Evolutionary conservation across 2,797 vertebrate species (phyloP).

Genomic region (Emys orbicularis): DNA sequence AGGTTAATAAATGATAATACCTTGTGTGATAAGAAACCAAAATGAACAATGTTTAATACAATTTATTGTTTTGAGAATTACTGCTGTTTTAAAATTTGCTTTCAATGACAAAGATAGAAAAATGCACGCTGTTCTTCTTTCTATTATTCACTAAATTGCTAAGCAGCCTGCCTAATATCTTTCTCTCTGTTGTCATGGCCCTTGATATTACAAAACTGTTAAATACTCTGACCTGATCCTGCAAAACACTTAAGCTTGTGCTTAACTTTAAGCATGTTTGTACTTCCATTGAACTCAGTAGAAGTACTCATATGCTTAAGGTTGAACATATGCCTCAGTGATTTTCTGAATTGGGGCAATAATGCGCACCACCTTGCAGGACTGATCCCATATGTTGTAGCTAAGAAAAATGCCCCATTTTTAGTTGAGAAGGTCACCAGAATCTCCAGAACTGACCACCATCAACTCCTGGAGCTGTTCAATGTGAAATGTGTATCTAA

Average conservation of each 20-base stretch:
- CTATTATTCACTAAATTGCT: background rate
- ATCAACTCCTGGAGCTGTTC: background rate
- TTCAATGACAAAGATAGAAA: background rate
- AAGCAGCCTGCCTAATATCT: background rate
- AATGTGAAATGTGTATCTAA: too few relatives aligned
- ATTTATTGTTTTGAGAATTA: slow-evolving; percentile 13
- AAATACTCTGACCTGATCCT: background rate
- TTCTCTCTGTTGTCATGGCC: background rate
- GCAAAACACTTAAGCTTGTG: background rate
- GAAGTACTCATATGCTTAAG: background rate
- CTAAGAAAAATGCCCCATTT: background rate
- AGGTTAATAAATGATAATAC: too few relatives aligned
- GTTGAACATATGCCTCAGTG: background rate
- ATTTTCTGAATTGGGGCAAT: background rate
- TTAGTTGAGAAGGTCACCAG: background rate
- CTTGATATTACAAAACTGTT: background rate
- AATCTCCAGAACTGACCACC: background rate
- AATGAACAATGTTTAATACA: background rate
- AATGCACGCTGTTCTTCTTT: background rate
- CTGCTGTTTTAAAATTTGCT: background rate
- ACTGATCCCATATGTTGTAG: too few relatives aligned
- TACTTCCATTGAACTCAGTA: background rate
- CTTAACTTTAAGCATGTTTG: background rate
- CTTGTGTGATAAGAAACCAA: background rate
- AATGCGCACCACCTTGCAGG: background rate